Base-by-base conservation (phyloP, 1,140 invertebrate genomes). In the Diprion similis region DNA sequence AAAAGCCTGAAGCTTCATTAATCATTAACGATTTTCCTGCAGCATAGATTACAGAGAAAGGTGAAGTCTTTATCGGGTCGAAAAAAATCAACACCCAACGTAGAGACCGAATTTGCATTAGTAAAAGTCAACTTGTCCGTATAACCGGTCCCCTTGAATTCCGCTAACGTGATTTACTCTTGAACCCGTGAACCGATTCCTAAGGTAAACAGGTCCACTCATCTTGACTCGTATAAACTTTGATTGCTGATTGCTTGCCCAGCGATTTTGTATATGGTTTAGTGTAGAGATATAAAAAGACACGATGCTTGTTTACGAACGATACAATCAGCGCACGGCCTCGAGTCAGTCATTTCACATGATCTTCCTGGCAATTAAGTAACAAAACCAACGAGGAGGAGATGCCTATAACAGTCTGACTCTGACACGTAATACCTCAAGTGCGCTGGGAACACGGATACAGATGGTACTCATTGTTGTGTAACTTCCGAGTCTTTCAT, bases 331-430 rank as follows among this genome's bases (percentile, higher is more conserved):
- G 51, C 24, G 24, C 24, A 37, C n/a, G 51, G 51, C 51, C 51
- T 59, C n/a, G 51, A 15, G 6, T 59, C n/a, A 13, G 51, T 59
- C 9, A 59, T 17, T 59, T 59, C 51, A 59, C 51, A 59, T 17
- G 51, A 59, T 59, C 51, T 59, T 59, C 51, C 51, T 59, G n/a
- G 51, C 51, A 59, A 59, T 59, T 59, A 59, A 17, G n/a, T 59
- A 59, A 15, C 51, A 59, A 59, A 59, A 8, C 51, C 51, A 59
- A 59, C 51, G 51, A 13, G 51, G 51, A 59, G 51, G 11, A 37
- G 24, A 37, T 37, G 24, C 24, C 24, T 37, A 37, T 37, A 37
- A 59, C 51, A 59, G n/a, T 17, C n/a, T 59, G 1, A 37, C 51
- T 59, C 51, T 9, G 51, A 59, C 11, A 59, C n/a, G n/a, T 15